Base-by-base conservation (phyloP, 1,140 invertebrate genomes). In the Leptestheria dahalacensis region DNA sequence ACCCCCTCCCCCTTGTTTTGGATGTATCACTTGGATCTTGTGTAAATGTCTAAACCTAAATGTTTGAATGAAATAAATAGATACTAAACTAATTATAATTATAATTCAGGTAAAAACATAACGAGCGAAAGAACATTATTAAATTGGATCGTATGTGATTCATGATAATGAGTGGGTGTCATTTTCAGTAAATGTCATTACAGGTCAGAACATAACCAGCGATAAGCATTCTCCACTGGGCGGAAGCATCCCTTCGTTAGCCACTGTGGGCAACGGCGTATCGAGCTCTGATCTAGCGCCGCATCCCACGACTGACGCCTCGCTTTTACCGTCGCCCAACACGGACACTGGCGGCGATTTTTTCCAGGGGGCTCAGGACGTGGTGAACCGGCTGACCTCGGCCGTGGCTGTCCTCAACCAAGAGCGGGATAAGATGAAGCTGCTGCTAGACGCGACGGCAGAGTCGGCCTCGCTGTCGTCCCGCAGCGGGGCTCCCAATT, bases 281-380 rank as follows among this genome's bases (percentile, higher is more conserved):
- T 41, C 50, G 52, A 60, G 48, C 61, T 61, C 46, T 65, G 64
- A 61, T 58, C 57, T 29, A 61, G 28, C 60, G 58, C 58, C 54
- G 63, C 47, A 57, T 62, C 55, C 12, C 51, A 61, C 49, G 21
- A 24, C 41, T 41, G 24, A 60, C 12, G 25, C n/a, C n/a, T 50
- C 24, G 24, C 33, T 60, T 25, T 49, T 52, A 4, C 53, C 18
- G 33, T 56, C 9, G 47, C 47, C 20, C 57, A 41, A 41, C 33
- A 61, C 3, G 41, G 63, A 51, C 65, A 66, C 50, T 63, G 68
- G 78, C 49, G 82, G 83, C 61, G 81, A 84, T 71, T 86, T 84
- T 71, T 71, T 80, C 1, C 74, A 77, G 3, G 71, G 83, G 25
- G 82, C 82, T 12, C 83, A 83, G 68, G 79, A 82, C 68, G 26